A percentile compares a stretch with the other conserved stretches of the same genome.
phyloP scores from a whole-genome alignment of 1,140 invertebrate species.

The Aphis gossypii region DNA sequence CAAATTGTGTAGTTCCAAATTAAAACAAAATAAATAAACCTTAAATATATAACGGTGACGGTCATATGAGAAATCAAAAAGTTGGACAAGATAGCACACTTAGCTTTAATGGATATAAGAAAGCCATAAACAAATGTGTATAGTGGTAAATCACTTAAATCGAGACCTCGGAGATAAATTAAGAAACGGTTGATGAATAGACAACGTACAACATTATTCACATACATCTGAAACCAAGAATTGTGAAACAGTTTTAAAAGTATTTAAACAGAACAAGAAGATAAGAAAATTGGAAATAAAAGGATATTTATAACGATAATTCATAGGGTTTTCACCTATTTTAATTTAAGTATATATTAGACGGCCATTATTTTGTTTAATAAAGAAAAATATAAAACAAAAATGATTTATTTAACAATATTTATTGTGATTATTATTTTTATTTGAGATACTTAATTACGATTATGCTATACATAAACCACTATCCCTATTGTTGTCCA shows the following conservation, averaged over 20 bases:
- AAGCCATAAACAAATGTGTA: not conserved
- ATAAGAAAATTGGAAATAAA: not conserved
- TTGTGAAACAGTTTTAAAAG: not conserved
- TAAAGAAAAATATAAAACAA: not conserved
- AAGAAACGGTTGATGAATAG: not conserved
- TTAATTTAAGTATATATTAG: not conserved
- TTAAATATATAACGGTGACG: not conserved
- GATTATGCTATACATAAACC: not conserved
- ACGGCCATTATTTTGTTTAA: not conserved
- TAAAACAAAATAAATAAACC: not conserved
- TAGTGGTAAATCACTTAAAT: not conserved
- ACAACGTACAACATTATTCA: not conserved
- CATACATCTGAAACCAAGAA: not conserved
- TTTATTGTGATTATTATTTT: not conserved
- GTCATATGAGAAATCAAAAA: not conserved
- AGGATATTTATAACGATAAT: not conserved
- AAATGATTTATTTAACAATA: not conserved
- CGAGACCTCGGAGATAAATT: not conserved
- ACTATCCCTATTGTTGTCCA: not conserved
- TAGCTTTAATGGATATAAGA: not conserved
- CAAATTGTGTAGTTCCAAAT: not conserved
- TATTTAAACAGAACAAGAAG: not conserved
- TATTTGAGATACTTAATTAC: not conserved
- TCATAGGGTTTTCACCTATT: not conserved
- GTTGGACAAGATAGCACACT: not conserved